Conservation (phyloP, 2,113 vertebrate species). For the Rhagologus leucostigma region DNA sequence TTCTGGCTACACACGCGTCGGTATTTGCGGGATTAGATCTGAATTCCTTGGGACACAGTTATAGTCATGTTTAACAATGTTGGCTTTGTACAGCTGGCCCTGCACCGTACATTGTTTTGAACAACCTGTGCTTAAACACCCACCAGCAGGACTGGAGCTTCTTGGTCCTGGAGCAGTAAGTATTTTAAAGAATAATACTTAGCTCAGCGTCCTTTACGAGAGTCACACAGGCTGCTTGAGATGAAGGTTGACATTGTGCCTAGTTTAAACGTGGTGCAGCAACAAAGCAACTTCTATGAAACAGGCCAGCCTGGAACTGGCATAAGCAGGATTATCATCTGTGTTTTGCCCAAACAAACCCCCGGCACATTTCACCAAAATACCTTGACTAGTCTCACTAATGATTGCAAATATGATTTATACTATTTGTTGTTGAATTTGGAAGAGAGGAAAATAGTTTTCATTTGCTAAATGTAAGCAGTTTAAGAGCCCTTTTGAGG, state of each 20-base stretch:
- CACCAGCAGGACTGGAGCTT: neutral
- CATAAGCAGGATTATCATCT: neutral
- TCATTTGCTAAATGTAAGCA: neutral
- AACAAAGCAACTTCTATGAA: neutral
- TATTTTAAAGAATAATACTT: neutral
- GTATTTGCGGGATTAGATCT: neutral
- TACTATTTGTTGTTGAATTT: neutral
- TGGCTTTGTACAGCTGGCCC: neutral
- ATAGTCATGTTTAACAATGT: neutral
- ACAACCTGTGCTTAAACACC: neutral
- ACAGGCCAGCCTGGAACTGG: neutral
- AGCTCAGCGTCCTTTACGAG: neutral
- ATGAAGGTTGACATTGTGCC: neutral
- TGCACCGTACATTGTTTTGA: neutral
- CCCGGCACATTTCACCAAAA: neutral
- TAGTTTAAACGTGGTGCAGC: neutral
- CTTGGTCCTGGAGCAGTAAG: neutral
- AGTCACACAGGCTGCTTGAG: neutral
- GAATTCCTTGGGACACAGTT: neutral
- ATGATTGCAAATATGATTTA: neutral
- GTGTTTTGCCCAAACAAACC: neutral
- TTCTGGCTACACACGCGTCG: neutral
- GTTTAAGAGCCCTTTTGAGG: neutral
- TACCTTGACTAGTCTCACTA: neutral
- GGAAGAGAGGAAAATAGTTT: neutral